Conservation (phyloP, 2,888 invertebrate species). For the Lasioglossum pauxillum region DNA sequence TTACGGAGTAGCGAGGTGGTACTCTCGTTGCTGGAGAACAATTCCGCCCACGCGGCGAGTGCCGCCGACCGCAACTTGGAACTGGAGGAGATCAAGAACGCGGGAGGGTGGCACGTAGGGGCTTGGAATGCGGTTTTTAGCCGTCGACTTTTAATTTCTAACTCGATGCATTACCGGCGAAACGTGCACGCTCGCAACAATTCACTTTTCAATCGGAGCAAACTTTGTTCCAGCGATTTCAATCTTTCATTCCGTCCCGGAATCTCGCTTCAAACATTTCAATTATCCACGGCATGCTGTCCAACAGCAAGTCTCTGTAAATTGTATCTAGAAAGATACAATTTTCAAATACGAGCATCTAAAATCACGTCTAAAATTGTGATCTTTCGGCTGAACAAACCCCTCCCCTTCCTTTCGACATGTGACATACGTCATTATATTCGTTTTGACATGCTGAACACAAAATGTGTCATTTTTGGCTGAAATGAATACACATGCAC, state of each 20-base stretch:
- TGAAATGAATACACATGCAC: no score
- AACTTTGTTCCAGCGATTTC: not conserved
- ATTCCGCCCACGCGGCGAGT: constrained; percentile 60
- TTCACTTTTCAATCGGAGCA: not conserved
- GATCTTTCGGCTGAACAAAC: no score
- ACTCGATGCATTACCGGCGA: not conserved
- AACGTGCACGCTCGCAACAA: not conserved
- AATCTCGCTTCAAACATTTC: not conserved
- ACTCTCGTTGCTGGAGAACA: constrained; percentile 59
- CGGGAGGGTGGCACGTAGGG: constrained; percentile 36
- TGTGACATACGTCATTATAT: no score
- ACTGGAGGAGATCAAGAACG: constrained; percentile 40
- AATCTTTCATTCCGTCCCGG: not conserved
- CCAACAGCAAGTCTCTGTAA: no score
- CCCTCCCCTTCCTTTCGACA: no score
- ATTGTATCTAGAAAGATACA: no score
- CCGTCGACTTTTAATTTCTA: constrained; percentile 8
- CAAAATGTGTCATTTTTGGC: no score
- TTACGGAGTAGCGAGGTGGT: constrained; percentile 75
- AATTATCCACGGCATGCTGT: no score
- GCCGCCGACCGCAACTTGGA: constrained; percentile 20
- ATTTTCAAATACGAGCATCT: no score
- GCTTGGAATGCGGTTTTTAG: constrained; percentile 47
- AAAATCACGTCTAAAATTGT: no score
- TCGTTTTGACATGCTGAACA: no score